Evolutionary conservation across 2,113 vertebrate genomes (phyloP), one percentile per base, ranked within the genome.

Genomic region (Silurus glanis): DNA sequence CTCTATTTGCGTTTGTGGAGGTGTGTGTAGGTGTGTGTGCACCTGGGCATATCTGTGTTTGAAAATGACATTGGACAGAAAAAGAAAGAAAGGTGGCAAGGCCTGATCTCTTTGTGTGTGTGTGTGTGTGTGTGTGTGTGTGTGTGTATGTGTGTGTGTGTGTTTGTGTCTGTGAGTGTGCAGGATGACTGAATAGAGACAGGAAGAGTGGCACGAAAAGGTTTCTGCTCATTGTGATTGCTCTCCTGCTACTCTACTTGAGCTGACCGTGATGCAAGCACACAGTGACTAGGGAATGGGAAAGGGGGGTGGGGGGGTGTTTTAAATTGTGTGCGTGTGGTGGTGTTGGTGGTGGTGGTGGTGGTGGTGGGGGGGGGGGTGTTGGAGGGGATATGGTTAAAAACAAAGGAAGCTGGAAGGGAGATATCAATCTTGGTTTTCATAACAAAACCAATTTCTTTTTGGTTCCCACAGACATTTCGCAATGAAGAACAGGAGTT

Each of bases 171-270:
- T 78, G 83, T 72, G 51, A 82, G 82, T 72, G 75, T 83, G 67
- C 88, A 85, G 87, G 89, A 88, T 75, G 76, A 87, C 89, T 85
- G 74, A 88, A 90, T 87, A 86, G 88, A 91, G 82, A 64, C 84
- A 87, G 88, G 87, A 91, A 90, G 89, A 84, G 91, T 90, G 69
- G 87, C 55, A 88, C 84, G 56, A 64, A 88, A 47, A 88, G 85
- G 76, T 82, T 88, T 64, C 62, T 75, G 86, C 61, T 62, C 85
- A 91, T 86, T 89, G 87, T 90, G 80, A 85, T 89, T 64, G 78
- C 53, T 78, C 79, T 83, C 55, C 82, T 89, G 86, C 69, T 83
- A 86, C 62, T 80, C 66, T 62, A 62, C 81, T 87, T 71, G 80
- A 79, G 69, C 85, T 83, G 74, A 87, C 84, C 79, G 87, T 86